A percentile compares a stretch with the other conserved stretches of the same genome.
Conservation (phyloP, 2,888 invertebrate genomes). For the Pollenia angustigena region DNA sequence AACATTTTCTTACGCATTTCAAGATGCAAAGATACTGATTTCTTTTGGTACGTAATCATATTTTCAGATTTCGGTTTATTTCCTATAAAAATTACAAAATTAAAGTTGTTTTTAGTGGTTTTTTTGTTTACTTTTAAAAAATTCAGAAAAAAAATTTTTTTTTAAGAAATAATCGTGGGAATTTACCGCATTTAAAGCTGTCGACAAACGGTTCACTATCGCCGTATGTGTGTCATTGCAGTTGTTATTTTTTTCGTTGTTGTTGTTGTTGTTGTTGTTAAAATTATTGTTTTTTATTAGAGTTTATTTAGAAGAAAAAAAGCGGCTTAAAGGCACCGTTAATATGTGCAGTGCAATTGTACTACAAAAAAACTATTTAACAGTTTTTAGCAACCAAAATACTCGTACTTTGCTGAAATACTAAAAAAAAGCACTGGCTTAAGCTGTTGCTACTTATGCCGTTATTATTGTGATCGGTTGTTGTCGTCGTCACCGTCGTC, state of each 20-base stretch:
- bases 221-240: slow-evolving; percentile 53
- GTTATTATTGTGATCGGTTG: slow-evolving; percentile 51
- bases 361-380: slow-evolving; percentile 64
- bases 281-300: slow-evolving; percentile 56
- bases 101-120: slow-evolving; percentile 22
- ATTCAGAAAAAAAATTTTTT: background rate
- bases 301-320: slow-evolving; percentile 69
- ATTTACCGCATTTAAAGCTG: slow-evolving; percentile 43
- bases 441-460: slow-evolving; percentile 35
- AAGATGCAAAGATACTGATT: slow-evolving; percentile 27
- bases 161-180: slow-evolving; percentile 60
- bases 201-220: slow-evolving; percentile 49
- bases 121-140: slow-evolving; percentile 5
- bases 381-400: slow-evolving; percentile 54
- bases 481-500: slow-evolving; percentile 15
- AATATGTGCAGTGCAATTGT: slow-evolving; percentile 37
- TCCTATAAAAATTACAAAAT: slow-evolving; percentile 59
- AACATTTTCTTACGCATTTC: slow-evolving; percentile 27
- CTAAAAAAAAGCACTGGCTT: slow-evolving; percentile 26
- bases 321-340: slow-evolving; percentile 66
- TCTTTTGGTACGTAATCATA: slow-evolving; percentile 31
- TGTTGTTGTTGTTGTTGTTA: slow-evolving; percentile 13
- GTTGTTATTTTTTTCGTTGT: slow-evolving; percentile 32
- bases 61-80: slow-evolving; percentile 51
- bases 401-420: slow-evolving; percentile 14